Percentiles rank a stretch among this genome's conserved stretches.
phyloP scores from a whole-genome alignment of 2,888 invertebrate genomes.

The Oxyscelio sp. region DNA sequence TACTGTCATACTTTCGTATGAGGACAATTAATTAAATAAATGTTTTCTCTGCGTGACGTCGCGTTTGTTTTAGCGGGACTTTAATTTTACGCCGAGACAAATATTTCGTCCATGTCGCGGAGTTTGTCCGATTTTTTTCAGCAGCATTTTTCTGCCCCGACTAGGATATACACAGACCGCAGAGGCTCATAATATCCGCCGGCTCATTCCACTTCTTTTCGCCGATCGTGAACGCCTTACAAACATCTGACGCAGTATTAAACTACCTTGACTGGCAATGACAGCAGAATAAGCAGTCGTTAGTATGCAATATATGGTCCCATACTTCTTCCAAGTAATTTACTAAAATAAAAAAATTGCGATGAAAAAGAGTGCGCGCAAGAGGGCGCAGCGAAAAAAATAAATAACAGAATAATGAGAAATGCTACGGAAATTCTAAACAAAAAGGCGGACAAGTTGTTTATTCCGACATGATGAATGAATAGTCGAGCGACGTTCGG shows the following conservation, averaged over 20 bases:
- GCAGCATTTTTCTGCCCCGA: conserved; percentile 35
- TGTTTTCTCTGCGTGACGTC: conserved; percentile 6
- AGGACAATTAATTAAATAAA: conserved; percentile 14
- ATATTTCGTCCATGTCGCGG: conserved; percentile 41
- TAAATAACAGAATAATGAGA: conserved; percentile 62
- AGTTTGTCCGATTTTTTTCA: conserved; percentile 47
- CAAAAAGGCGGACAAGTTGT: conserved; percentile 26
- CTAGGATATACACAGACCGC: conserved; percentile 44
- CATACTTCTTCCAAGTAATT: conserved; percentile 71
- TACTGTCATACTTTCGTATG: too few relatives aligned
- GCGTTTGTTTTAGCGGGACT: conserved; percentile 31
- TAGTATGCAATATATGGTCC: conserved; percentile 73
- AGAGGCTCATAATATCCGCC: conserved; percentile 64
- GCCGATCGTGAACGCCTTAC: conserved; percentile 73
- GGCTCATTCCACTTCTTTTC: conserved; percentile 71
- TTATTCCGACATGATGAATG: conserved; percentile 15
- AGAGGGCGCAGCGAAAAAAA: conserved; percentile 25
- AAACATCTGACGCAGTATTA: conserved; percentile 72
- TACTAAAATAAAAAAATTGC: conserved; percentile 59
- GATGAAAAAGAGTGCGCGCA: conserved; percentile 15
- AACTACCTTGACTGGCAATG: conserved; percentile 72
- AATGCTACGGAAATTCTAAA: conserved; percentile 52
- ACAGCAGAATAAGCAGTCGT: conserved; percentile 71
- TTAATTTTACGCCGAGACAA: conserved; percentile 52
- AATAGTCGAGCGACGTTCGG: background rate